Evolutionary conservation across 1,140 invertebrate genomes (phyloP).

Genomic region (Stenopsyche tienmushanensis): DNA sequence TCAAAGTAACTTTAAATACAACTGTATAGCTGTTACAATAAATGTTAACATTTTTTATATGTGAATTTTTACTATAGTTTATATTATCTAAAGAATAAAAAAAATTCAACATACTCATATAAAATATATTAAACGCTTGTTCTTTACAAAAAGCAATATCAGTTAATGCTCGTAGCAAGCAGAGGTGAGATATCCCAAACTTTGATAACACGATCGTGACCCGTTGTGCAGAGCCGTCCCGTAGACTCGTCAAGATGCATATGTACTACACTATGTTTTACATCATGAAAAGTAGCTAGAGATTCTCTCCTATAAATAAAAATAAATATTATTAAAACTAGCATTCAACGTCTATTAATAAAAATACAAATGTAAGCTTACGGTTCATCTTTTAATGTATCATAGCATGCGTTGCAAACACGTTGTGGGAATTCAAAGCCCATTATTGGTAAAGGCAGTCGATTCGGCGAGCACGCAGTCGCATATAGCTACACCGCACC

Average conservation of each 20-base stretch:
- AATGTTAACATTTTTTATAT: too few species aligned
- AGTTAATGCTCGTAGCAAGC: conserved; percentile 30
- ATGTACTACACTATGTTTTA: conserved; percentile 85
- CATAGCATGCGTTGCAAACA: conserved; percentile 90
- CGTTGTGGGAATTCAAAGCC: conserved; percentile 97
- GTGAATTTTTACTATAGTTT: too few species aligned
- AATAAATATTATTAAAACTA: conserved; percentile 10
- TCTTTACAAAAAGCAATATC: too few species aligned
- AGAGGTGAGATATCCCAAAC: conserved; percentile 53
- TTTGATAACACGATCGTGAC: conserved; percentile 92
- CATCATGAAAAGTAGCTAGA: conserved; percentile 92
- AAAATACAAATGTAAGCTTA: conserved; percentile 56
- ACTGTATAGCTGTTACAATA: too few species aligned
- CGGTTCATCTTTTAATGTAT: conserved; percentile 81
- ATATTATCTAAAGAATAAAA: too few species aligned
- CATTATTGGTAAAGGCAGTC: conserved; percentile 89
- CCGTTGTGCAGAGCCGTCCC: conserved; percentile 85
- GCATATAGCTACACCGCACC: conserved; percentile 92
- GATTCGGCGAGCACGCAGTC: conserved; percentile 86
- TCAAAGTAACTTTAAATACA: too few species aligned
- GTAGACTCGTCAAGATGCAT: conserved; percentile 89
- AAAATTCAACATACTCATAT: too few species aligned
- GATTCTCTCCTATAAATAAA: conserved; percentile 72
- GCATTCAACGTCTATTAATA: neutral
- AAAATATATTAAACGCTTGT: too few species aligned